These are phyloP conservation scores for Ganaspis brasiliensis DNA, from an alignment of 2,888 invertebrate genomes.

Conservation along the genomic window DNA sequence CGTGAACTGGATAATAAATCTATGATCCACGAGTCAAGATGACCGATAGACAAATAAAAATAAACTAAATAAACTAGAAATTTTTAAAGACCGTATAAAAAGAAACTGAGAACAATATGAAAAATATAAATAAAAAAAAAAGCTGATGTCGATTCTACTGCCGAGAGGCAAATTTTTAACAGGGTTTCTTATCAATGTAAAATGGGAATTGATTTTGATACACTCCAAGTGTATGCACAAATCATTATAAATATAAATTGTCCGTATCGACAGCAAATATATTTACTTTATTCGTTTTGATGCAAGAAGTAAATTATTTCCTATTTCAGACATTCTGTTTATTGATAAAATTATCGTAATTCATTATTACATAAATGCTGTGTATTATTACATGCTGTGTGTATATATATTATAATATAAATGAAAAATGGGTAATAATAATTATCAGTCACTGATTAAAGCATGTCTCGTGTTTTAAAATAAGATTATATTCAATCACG, in stretches of 20 bases:
- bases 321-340: slow-evolving; percentile 64
- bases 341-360: slow-evolving; percentile 1
- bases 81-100: slow-evolving; percentile 35
- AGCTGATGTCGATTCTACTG: slow-evolving; percentile 66
- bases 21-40: slow-evolving; percentile 52
- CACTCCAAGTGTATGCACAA: too few species aligned
- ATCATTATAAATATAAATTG: slow-evolving; percentile 58
- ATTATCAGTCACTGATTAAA: slow-evolving; percentile 27
- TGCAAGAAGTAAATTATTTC: too few species aligned
- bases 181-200: too few species aligned
- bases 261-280: slow-evolving; percentile 53
- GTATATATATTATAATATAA: too few species aligned
- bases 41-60: slow-evolving; percentile 63
- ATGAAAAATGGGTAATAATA: slow-evolving; percentile 14
- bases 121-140: slow-evolving; percentile 63
- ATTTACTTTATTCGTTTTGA: slow-evolving; percentile 69
- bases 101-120: slow-evolving; percentile 58
- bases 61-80: slow-evolving; percentile 53
- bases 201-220: too few species aligned
- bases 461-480: slow-evolving; percentile 59
- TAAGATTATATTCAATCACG: slow-evolving; percentile 68
- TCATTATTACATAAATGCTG: neutral
- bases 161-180: slow-evolving; percentile 74
- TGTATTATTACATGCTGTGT: too few species aligned
- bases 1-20: slow-evolving; percentile 48